These are phyloP conservation scores for Campoplex nolae DNA, from an alignment of 2,888 invertebrate species.

Conservation along the genomic window DNA sequence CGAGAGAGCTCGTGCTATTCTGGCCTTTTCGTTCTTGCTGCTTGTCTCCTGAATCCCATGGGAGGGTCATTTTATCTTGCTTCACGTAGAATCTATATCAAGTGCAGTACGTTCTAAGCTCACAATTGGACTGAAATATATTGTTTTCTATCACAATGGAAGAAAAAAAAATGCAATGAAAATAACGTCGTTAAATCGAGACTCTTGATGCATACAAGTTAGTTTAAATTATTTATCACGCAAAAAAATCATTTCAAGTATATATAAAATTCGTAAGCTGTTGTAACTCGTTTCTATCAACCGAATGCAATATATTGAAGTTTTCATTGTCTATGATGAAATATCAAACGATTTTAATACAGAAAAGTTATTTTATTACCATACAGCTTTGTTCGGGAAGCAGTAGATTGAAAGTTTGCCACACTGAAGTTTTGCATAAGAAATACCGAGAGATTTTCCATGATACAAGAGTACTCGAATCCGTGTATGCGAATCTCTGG, in stretches of 20 bases:
- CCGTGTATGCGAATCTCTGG: constrained; percentile 16
- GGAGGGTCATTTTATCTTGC: constrained; percentile 45
- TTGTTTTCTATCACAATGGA: neutral
- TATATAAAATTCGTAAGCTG: neutral
- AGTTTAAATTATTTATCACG: neutral
- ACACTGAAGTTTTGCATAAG: constrained; percentile 19
- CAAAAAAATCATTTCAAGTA: neutral
- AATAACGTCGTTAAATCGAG: neutral
- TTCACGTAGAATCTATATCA: constrained; percentile 6
- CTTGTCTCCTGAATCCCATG: constrained; percentile 62
- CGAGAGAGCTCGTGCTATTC: constrained; percentile 53
- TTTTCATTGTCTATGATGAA: neutral
- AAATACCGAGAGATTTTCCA: neutral
- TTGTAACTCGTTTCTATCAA: neutral
- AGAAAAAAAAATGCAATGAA: neutral
- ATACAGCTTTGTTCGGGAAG: constrained; percentile 12
- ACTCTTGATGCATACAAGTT: neutral
- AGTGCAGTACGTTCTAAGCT: constrained; percentile 7
- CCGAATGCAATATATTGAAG: neutral
- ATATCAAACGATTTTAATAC: constrained; percentile 4
- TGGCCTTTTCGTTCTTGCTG: constrained; percentile 65
- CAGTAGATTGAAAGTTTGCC: constrained; percentile 42
- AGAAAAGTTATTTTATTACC: neutral
- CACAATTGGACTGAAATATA: constrained; percentile 19
- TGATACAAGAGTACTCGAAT: constrained; percentile 24